phyloP scores from a whole-genome alignment of 2,113 vertebrate species.

The Nipponia nippon region DNA sequence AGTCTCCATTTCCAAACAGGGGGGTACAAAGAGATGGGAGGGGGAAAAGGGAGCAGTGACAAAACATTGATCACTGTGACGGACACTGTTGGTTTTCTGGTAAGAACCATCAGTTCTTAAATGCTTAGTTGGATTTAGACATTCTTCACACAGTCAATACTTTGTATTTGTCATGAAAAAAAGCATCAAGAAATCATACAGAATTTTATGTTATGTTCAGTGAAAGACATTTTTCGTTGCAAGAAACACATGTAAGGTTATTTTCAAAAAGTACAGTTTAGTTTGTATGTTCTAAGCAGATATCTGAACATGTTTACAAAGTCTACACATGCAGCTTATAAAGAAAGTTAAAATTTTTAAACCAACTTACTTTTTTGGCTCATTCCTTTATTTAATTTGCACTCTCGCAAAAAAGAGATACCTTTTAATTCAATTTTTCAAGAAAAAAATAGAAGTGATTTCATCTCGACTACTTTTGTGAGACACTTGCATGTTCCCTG shows the following conservation, averaged over 20 bases:
- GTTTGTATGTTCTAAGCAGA: neutral
- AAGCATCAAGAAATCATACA: neutral
- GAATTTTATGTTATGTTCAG: neutral
- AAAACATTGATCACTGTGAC: neutral
- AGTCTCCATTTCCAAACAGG: neutral
- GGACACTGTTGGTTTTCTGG: neutral
- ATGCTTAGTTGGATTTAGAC: neutral
- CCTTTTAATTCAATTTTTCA: neutral
- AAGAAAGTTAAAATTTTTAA: neutral
- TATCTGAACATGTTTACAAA: neutral
- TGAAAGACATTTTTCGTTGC: constrained; percentile 31
- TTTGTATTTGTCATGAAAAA: neutral
- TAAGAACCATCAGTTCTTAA: neutral
- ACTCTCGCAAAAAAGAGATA: neutral
- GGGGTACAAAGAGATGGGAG: neutral
- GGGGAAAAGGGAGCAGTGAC: neutral
- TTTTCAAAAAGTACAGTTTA: neutral
- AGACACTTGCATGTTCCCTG: neutral
- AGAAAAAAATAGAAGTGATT: neutral
- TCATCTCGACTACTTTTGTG: neutral
- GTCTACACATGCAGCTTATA: neutral
- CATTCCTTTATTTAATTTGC: neutral
- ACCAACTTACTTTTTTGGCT: neutral
- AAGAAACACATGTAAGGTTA: neutral
- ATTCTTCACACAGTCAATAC: neutral